Conservation (phyloP, 1,140 invertebrate genomes). For the Penaeus japonicus region DNA sequence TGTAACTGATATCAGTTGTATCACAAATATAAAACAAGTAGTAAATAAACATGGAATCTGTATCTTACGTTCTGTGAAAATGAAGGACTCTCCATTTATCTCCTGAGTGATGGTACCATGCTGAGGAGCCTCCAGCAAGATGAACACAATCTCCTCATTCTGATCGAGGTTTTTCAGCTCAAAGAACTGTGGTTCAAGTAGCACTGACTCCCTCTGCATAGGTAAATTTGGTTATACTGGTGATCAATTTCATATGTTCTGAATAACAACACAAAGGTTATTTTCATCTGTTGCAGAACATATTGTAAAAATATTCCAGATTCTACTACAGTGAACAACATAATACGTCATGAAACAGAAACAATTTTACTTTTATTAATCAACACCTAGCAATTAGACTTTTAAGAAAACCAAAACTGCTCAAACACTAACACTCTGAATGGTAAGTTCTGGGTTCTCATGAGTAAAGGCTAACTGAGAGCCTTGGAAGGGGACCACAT, state of each 20-base stretch:
- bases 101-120: slow-evolving; percentile 60
- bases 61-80: slow-evolving; percentile 36
- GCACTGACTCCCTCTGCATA: slow-evolving; percentile 21
- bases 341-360: too few relatives aligned
- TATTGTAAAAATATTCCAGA: too few relatives aligned
- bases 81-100: not conserved
- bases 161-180: slow-evolving; percentile 18
- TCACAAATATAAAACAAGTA: too few relatives aligned
- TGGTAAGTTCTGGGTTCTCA: slow-evolving; percentile 35
- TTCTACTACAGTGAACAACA: too few relatives aligned
- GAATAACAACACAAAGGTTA: too few relatives aligned
- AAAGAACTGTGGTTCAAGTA: slow-evolving; percentile 33
- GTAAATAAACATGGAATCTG: not conserved
- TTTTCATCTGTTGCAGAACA: too few relatives aligned
- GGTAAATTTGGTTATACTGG: not conserved
- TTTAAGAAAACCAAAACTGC: not conserved
- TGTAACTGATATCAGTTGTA: too few relatives aligned
- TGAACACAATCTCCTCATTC: slow-evolving; percentile 61
- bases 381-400: not conserved
- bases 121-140: slow-evolving; percentile 62
- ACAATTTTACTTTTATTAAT: too few relatives aligned
- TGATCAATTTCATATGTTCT: too few relatives aligned
- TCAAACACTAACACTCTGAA: slow-evolving; percentile 37
- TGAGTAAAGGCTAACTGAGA: slow-evolving; percentile 31
- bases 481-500: slow-evolving; percentile 32